A percentile compares a stretch with the other conserved stretches of the same genome.
Evolutionary conservation across 2,888 invertebrate genomes (phyloP).

Genomic region (Amblyjoppa fuscipennis): DNA sequence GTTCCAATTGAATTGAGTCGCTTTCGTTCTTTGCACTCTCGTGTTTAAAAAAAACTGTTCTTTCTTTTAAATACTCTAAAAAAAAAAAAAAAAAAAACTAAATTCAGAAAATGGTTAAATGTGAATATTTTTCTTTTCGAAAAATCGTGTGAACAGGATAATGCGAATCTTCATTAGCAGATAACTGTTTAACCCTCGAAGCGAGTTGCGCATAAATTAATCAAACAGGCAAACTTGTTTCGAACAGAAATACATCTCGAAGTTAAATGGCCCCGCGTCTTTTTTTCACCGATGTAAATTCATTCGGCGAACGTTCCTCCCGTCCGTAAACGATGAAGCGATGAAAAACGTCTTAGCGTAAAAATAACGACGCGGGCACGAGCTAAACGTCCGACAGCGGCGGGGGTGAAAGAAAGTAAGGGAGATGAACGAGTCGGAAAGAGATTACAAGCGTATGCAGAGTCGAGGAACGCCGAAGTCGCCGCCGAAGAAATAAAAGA

Average conservation of each 20-base stretch:
- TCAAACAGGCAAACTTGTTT: background rate
- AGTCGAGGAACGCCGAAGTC: background rate
- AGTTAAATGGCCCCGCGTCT: background rate
- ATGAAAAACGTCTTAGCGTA: conserved; percentile 22
- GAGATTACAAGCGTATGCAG: conserved; percentile 17
- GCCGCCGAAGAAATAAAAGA: conserved; percentile 7
- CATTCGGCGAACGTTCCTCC: background rate
- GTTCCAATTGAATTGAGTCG: conserved; percentile 5
- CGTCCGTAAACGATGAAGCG: background rate
- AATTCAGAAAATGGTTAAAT: no score
- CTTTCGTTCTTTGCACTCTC: background rate
- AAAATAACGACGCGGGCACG: conserved; percentile 26
- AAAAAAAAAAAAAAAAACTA: background rate
- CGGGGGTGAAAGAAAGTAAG: background rate
- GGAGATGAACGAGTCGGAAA: conserved; percentile 31
- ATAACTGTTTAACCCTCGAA: background rate
- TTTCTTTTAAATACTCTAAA: background rate
- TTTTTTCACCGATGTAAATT: conserved; percentile 1
- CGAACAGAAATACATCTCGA: background rate
- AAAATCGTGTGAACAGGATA: background rate
- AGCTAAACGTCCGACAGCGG: background rate
- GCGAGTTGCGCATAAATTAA: background rate
- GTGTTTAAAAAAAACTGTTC: no score
- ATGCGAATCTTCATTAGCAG: no score
- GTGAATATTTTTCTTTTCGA: no score